A percentile compares a stretch with the other conserved stretches of the same genome.
phyloP scores from a whole-genome alignment of 2,888 invertebrate species.

The Apamea monoglypha region DNA sequence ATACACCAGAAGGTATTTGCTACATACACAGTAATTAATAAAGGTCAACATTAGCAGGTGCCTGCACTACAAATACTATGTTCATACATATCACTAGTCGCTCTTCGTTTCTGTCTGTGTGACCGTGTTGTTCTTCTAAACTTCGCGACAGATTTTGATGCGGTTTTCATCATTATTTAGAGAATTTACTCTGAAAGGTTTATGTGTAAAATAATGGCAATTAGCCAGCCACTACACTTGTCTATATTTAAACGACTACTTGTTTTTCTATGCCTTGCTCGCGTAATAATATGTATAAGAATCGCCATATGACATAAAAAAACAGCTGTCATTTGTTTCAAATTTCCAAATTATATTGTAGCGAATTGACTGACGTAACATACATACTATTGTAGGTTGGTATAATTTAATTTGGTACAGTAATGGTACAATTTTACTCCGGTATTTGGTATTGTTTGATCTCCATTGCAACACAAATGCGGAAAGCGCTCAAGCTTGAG shows the following conservation, averaged over 20 bases:
- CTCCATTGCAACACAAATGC: slow-evolving; percentile 57
- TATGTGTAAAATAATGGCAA: not conserved
- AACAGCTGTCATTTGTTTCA: slow-evolving; percentile 17
- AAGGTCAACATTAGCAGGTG: slow-evolving; percentile 13
- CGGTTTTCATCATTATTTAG: not conserved
- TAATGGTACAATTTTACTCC: slow-evolving; percentile 18
- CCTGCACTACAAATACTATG: not conserved
- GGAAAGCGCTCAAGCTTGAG: slow-evolving; percentile 53
- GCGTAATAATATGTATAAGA: not conserved
- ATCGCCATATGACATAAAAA: not conserved
- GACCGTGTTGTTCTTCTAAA: too few species aligned
- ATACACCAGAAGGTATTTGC: not conserved
- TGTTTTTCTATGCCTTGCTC: not conserved
- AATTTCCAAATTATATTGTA: slow-evolving; percentile 24
- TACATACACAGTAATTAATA: slow-evolving; percentile 28
- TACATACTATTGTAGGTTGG: not conserved
- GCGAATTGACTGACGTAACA: slow-evolving; percentile 28
- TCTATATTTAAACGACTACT: too few species aligned
- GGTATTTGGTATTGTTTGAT: slow-evolving; percentile 36
- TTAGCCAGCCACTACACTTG: too few species aligned
- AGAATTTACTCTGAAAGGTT: not conserved
- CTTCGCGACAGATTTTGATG: not conserved
- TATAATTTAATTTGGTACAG: slow-evolving; percentile 10
- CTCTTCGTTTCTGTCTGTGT: not conserved
- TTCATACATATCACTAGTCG: not conserved